phyloP scores from a whole-genome alignment of 2,888 invertebrate genomes.

The Amphipyra tragopoginis region DNA sequence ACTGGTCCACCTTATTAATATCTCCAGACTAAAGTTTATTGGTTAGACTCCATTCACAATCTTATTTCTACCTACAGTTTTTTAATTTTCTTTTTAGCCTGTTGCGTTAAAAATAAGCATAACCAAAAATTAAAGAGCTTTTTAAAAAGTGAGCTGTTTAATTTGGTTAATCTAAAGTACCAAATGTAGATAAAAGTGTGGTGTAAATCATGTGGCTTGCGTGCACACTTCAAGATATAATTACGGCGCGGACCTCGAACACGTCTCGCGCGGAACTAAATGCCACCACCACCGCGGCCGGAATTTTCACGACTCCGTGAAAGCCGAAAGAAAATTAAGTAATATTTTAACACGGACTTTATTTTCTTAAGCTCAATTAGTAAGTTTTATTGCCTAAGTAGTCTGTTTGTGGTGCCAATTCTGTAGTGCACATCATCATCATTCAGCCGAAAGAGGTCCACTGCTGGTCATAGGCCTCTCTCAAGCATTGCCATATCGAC shows the following conservation, averaged over 20 bases:
- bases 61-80: background rate
- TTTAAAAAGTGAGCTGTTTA: constrained; percentile 1
- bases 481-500: no score
- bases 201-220: constrained; percentile 40
- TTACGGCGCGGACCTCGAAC: constrained; percentile 1
- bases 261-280: constrained; percentile 24
- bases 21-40: no score
- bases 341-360: background rate
- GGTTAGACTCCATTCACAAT: no score
- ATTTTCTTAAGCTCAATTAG: no score
- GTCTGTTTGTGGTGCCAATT: no score
- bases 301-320: constrained; percentile 8
- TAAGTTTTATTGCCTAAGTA: no score
- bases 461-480: no score
- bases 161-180: constrained; percentile 4
- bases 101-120: background rate
- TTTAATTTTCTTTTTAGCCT: background rate
- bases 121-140: background rate
- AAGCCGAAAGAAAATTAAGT: background rate
- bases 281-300: background rate
- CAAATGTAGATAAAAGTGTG: constrained; percentile 7
- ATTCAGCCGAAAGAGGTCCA: no score
- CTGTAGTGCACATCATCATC: no score
- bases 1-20: no score
- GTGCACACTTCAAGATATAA: constrained; percentile 15